Evolutionary conservation across 2,888 invertebrate species (phyloP).

Genomic region (Hedya salicella): DNA sequence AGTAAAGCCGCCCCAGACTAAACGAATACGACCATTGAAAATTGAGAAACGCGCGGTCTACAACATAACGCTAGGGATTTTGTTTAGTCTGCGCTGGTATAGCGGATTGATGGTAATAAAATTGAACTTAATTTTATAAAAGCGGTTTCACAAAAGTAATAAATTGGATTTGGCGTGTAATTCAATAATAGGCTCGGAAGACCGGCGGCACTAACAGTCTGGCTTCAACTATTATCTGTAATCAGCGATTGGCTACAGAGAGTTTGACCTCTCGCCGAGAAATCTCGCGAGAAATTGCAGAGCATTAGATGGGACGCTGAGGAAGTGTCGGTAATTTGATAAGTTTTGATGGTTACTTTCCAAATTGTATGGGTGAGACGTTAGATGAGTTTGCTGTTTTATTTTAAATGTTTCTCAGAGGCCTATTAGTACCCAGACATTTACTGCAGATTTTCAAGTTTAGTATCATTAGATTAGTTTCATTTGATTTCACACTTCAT

Average conservation of each 20-base stretch:
- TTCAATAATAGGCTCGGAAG: slow-evolving; percentile 78
- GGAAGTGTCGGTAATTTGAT: slow-evolving; percentile 58
- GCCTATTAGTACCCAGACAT: no score
- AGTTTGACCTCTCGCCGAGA: slow-evolving; percentile 69
- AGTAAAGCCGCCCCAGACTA: slow-evolving; percentile 54
- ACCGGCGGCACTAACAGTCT: slow-evolving; percentile 77
- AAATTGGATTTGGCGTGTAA: slow-evolving; percentile 74
- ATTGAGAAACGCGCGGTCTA: slow-evolving; percentile 26
- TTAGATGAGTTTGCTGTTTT: slow-evolving; percentile 27
- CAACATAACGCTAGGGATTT: slow-evolving; percentile 50
- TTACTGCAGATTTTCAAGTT: neutral
- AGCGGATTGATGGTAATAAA: slow-evolving; percentile 69
- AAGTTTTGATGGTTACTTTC: slow-evolving; percentile 57
- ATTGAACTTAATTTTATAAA: slow-evolving; percentile 63
- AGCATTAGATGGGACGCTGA: slow-evolving; percentile 49
- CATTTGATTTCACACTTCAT: neutral
- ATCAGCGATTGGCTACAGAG: slow-evolving; percentile 75
- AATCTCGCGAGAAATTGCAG: slow-evolving; percentile 54
- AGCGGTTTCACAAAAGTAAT: slow-evolving; percentile 66
- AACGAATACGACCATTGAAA: slow-evolving; percentile 49
- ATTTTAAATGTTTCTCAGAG: neutral
- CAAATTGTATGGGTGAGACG: slow-evolving; percentile 46
- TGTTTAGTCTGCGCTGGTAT: slow-evolving; percentile 60
- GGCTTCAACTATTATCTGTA: slow-evolving; percentile 69
- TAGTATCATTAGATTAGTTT: neutral